Evolutionary conservation across 2,113 vertebrate genomes (phyloP).

Genomic region (Gambusia affinis): DNA sequence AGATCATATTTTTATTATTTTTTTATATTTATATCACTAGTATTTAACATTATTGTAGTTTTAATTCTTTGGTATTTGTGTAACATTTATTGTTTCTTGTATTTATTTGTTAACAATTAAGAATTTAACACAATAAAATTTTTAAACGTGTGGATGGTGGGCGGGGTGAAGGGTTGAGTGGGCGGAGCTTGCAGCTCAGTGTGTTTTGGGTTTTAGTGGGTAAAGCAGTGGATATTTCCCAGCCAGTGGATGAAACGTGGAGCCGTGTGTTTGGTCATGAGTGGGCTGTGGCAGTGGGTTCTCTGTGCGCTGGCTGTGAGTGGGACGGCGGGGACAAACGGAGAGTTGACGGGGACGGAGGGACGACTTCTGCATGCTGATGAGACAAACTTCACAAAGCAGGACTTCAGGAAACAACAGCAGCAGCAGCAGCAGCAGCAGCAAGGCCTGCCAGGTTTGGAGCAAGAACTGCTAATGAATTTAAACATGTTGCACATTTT

Average conservation of each 20-base stretch:
- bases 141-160: not conserved
- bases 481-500: not conserved
- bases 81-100: too few relatives aligned
- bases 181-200: conserved; percentile 41
- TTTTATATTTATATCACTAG: too few relatives aligned
- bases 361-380: conserved; percentile 49
- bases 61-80: too few relatives aligned
- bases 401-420: conserved; percentile 21
- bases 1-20: too few relatives aligned
- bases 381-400: conserved; percentile 40
- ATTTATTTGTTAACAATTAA: too few relatives aligned
- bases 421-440: conserved; percentile 24
- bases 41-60: too few relatives aligned
- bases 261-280: conserved; percentile 32
- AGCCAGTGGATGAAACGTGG: not conserved
- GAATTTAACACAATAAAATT: too few relatives aligned
- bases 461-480: not conserved
- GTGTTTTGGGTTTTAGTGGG: not conserved
- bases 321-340: not conserved
- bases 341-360: not conserved
- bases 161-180: conserved; percentile 3
- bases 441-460: conserved; percentile 52
- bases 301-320: conserved; percentile 14
- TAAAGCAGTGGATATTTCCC: not conserved
- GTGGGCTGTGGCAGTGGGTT: not conserved